Conservation (phyloP, 1,140 invertebrate species). For the Drosophila lacteicornis region DNA sequence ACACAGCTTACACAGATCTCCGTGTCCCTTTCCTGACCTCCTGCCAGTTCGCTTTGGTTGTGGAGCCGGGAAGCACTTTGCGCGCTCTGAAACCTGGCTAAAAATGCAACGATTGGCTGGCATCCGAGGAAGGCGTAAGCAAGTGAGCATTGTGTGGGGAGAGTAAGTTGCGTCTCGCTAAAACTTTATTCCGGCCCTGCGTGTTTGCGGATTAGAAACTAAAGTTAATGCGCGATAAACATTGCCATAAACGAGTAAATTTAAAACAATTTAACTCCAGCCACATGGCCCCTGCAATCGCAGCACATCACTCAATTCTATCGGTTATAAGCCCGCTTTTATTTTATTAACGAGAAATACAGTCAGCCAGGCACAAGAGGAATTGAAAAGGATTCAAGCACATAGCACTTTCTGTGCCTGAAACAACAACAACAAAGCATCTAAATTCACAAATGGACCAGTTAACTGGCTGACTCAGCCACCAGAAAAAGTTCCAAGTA, state of each 20-base stretch:
- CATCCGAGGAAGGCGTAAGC: constrained; percentile 61
- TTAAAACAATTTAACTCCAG: constrained; percentile 59
- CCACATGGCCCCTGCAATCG: constrained; percentile 35
- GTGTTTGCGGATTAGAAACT: constrained; percentile 8
- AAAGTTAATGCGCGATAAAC: constrained; percentile 54
- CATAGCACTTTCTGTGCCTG: constrained; percentile 46
- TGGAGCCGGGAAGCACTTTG: constrained; percentile 28
- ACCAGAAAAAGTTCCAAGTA: background rate
- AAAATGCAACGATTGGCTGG: constrained; percentile 63
- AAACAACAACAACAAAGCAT: constrained; percentile 3
- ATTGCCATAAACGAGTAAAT: constrained; percentile 36
- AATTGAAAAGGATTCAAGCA: constrained; percentile 22
- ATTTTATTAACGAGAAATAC: constrained; percentile 50
- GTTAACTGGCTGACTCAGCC: constrained; percentile 7
- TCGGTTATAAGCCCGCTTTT: constrained; percentile 36
- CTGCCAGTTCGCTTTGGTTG: background rate
- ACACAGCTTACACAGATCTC: constrained; percentile 44
- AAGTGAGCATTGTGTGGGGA: constrained; percentile 36
- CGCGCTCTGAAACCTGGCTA: constrained; percentile 44
- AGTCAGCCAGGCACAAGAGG: background rate
- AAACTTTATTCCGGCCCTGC: constrained; percentile 32
- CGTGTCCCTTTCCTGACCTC: background rate
- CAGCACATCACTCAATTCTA: constrained; percentile 11
- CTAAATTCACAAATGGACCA: constrained; percentile 50
- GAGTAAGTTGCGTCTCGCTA: constrained; percentile 45